A percentile compares a stretch with the other conserved stretches of the same genome.
These are phyloP conservation scores for Porites divaricata DNA, from an alignment of 92 coral and sea anemone genomes.

Conservation along the genomic window DNA sequence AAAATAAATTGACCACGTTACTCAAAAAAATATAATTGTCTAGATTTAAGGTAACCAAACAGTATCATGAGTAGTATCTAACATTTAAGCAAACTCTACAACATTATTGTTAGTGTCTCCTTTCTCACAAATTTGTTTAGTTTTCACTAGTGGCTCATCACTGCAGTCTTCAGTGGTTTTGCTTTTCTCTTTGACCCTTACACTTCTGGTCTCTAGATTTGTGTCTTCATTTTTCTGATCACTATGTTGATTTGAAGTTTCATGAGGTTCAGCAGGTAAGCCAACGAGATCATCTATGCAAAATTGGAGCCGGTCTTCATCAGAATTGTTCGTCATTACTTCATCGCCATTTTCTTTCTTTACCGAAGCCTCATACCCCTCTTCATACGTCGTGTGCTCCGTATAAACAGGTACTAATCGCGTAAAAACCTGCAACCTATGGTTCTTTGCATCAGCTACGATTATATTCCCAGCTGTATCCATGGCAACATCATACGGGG, in stretches of 20 bases:
- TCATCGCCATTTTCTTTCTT: slow-evolving; percentile 20
- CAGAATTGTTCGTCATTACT: background rate
- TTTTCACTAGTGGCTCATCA: background rate
- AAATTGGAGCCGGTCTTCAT: background rate
- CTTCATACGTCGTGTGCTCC: slow-evolving; percentile 28
- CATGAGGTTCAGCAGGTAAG: background rate
- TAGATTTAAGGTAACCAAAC: background rate
- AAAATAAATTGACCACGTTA: background rate
- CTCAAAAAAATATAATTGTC: too few species aligned
- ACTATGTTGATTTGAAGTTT: background rate
- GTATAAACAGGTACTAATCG: slow-evolving; percentile 67
- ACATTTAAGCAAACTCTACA: background rate
- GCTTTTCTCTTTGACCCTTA: background rate
- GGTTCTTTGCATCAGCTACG: slow-evolving; percentile 93
- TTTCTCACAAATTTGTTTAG: background rate
- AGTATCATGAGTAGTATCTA: background rate
- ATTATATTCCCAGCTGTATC: slow-evolving; percentile 74
- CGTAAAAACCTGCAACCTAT: slow-evolving; percentile 84
- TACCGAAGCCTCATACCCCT: slow-evolving; percentile 22
- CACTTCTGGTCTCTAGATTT: background rate
- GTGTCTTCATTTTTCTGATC: background rate
- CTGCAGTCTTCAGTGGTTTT: background rate
- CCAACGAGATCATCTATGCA: background rate
- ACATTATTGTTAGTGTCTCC: background rate
- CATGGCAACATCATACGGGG: slow-evolving; percentile 88